Evolutionary conservation across 2,888 invertebrate genomes (phyloP).

Genomic region (Adelphocoris suturalis): DNA sequence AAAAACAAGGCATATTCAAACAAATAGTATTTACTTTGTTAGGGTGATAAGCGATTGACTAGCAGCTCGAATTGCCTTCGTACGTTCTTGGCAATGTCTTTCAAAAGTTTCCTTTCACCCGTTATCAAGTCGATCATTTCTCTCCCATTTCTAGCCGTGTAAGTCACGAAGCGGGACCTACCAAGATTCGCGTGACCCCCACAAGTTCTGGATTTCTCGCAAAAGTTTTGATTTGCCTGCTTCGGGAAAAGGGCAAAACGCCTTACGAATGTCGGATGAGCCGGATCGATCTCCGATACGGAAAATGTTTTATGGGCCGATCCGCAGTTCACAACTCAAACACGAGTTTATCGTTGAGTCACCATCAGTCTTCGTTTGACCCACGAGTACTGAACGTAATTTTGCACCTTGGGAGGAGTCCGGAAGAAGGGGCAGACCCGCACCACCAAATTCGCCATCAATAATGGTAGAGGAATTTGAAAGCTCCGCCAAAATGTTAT

Average conservation of each 20-base stretch:
- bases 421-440: too few relatives aligned
- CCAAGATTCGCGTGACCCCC: constrained; percentile 7
- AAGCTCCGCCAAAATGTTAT: too few relatives aligned
- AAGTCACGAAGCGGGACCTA: neutral
- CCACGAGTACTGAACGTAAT: too few relatives aligned
- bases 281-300: neutral
- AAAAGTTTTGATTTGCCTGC: neutral
- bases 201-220: neutral
- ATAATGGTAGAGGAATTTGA: too few relatives aligned
- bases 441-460: too few relatives aligned
- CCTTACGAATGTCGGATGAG: neutral
- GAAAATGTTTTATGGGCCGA: neutral
- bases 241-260: neutral
- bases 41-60: too few relatives aligned
- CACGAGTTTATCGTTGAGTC: too few relatives aligned
- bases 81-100: neutral
- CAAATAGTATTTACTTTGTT: neutral
- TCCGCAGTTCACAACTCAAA: neutral
- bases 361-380: too few relatives aligned
- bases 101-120: neutral
- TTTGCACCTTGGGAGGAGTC: too few relatives aligned
- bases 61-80: neutral
- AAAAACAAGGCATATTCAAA: too few relatives aligned
- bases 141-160: too few relatives aligned
- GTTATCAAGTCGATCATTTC: neutral